Evolutionary conservation across 2,888 invertebrate genomes (phyloP).

Genomic region (Stenchaetothrips biformis): DNA sequence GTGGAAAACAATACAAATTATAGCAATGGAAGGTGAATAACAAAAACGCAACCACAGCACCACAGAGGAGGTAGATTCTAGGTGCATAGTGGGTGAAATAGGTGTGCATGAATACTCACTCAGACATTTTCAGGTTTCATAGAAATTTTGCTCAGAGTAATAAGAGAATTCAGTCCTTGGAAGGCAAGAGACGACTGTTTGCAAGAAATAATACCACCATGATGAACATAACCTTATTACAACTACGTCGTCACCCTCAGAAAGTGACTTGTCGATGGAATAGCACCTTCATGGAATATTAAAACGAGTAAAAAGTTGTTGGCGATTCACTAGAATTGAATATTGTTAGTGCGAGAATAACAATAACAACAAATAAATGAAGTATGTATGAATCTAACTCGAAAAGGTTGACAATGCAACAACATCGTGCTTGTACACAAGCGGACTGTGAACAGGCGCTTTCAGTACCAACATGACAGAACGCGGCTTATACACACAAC

Average conservation of each 20-base stretch:
- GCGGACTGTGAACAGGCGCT: not conserved
- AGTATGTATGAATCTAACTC: not conserved
- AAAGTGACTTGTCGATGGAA: not conserved
- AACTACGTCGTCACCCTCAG: not conserved
- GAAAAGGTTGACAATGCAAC: slow-evolving; percentile 15
- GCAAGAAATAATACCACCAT: not conserved
- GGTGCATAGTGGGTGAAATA: too few species aligned
- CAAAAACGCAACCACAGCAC: too few species aligned
- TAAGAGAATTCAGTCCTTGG: not conserved
- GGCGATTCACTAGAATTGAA: not conserved
- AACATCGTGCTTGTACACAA: slow-evolving; percentile 24
- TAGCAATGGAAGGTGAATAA: too few species aligned
- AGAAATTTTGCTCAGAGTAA: not conserved
- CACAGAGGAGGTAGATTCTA: too few species aligned
- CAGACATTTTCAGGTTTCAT: not conserved
- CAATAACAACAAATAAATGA: not conserved
- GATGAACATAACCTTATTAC: slow-evolving; percentile 8
- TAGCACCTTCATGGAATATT: not conserved
- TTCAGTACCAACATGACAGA: not conserved
- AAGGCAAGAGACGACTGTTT: not conserved
- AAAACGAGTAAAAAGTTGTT: not conserved
- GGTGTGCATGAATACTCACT: not conserved
- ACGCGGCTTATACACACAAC: not conserved
- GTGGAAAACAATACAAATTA: not conserved
- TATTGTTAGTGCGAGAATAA: not conserved